These are phyloP conservation scores for Agrypnus murinus DNA, from an alignment of 2,888 invertebrate genomes.

Conservation along the genomic window DNA sequence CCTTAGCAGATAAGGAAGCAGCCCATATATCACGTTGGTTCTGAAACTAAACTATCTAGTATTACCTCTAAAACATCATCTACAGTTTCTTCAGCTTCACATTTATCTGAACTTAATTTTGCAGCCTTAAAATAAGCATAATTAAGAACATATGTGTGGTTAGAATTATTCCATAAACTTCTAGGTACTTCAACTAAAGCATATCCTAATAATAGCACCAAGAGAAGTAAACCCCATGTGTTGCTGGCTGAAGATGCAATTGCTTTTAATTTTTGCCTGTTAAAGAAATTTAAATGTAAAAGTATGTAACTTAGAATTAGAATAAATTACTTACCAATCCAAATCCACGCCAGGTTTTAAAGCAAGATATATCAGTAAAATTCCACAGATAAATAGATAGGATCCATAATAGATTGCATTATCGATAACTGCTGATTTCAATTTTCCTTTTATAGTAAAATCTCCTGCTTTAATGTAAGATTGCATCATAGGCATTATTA, in stretches of 20 bases:
- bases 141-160: slow-evolving; percentile 87
- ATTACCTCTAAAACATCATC: slow-evolving; percentile 94
- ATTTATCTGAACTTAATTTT: slow-evolving; percentile 94
- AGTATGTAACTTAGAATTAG: not conserved
- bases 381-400: slow-evolving; percentile 94
- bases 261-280: slow-evolving; percentile 90
- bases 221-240: slow-evolving; percentile 97
- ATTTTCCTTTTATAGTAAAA: slow-evolving; percentile 94
- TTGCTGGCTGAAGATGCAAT: slow-evolving; percentile 99
- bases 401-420: slow-evolving; percentile 99
- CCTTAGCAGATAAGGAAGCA: too few species aligned
- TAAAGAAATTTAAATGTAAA: slow-evolving; percentile 54
- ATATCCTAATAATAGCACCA: slow-evolving; percentile 94
- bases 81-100: slow-evolving; percentile 97
- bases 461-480: slow-evolving; percentile 99
- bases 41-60: not conserved
- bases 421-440: slow-evolving; percentile 95
- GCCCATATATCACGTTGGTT: too few species aligned
- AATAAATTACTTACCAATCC: slow-evolving; percentile 79
- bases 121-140: slow-evolving; percentile 95
- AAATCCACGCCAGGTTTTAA: slow-evolving; percentile 90
- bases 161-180: slow-evolving; percentile 92
- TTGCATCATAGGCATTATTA: slow-evolving; percentile 98
- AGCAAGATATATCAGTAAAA: slow-evolving; percentile 95
- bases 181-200: slow-evolving; percentile 97